A percentile compares a stretch with the other conserved stretches of the same genome.
phyloP scores from a whole-genome alignment of 2,888 invertebrate species.

The Zaprionus obscuricornis region DNA sequence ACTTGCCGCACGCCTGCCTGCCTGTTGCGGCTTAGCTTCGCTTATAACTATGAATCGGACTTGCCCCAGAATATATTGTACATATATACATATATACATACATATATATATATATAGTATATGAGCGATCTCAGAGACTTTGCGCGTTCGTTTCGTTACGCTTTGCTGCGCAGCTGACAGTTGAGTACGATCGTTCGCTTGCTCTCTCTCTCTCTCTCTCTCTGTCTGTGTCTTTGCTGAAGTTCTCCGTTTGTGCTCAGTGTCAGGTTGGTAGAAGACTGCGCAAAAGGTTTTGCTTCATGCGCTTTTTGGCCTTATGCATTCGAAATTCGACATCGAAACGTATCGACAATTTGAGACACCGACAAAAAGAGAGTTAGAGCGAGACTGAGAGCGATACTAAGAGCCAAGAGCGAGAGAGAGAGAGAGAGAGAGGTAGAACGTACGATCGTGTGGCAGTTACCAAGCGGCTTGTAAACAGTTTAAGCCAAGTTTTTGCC shows the following conservation, averaged over 20 bases:
- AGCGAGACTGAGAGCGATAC: constrained; percentile 26
- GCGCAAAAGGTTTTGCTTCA: constrained; percentile 71
- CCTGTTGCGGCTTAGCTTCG: constrained; percentile 28
- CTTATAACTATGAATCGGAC: constrained; percentile 12
- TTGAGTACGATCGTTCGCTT: constrained; percentile 24
- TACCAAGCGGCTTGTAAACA: too few species aligned
- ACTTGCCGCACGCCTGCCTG: constrained; percentile 60
- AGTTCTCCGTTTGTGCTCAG: too few species aligned
- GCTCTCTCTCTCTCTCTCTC: constrained; percentile 25
- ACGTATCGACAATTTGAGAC: constrained; percentile 13
- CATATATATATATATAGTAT: too few species aligned
- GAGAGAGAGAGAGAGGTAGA: neutral
- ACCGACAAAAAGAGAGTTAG: constrained; percentile 10
- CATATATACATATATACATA: neutral
- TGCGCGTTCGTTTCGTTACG: constrained; percentile 68
- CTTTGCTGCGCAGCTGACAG: constrained; percentile 71
- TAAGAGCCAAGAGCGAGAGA: constrained; percentile 16
- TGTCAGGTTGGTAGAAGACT: constrained; percentile 54
- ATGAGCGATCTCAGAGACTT: constrained; percentile 38
- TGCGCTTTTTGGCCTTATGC: constrained; percentile 73
- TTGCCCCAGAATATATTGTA: constrained; percentile 62
- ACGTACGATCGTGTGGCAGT: constrained; percentile 14
- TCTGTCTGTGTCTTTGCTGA: too few species aligned
- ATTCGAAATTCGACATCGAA: constrained; percentile 44
- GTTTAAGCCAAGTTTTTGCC: too few species aligned